phyloP scores from a whole-genome alignment of 1,140 invertebrate genomes.

The Temnothorax nylanderi region DNA sequence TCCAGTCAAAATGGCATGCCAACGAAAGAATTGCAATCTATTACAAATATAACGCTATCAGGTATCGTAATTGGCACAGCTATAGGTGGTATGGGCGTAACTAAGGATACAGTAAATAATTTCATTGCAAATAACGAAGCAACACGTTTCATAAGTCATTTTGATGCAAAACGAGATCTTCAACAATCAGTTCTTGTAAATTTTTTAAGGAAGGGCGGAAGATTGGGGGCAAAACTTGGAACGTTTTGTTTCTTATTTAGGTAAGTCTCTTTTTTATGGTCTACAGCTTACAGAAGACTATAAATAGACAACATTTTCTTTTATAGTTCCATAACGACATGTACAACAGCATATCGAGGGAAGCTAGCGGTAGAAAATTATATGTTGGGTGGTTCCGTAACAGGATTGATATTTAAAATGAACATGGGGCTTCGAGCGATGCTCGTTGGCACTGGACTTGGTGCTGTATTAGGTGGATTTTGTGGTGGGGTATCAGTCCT shows the following conservation, averaged over 20 bases:
- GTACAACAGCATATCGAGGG: constrained; percentile 88
- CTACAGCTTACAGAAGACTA: background rate
- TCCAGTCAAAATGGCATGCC: constrained; percentile 87
- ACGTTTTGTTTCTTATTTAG: constrained; percentile 89
- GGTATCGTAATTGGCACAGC: constrained; percentile 87
- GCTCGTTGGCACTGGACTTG: constrained; percentile 87
- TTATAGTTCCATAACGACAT: constrained; percentile 87
- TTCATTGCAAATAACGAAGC: constrained; percentile 92
- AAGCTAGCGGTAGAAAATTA: constrained; percentile 89
- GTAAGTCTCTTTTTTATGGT: constrained; percentile 81
- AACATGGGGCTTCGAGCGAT: constrained; percentile 88
- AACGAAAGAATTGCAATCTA: constrained; percentile 87
- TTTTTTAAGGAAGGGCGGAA: constrained; percentile 89
- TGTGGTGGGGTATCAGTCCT: constrained; percentile 83
- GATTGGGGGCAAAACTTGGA: constrained; percentile 88
- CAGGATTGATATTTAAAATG: constrained; percentile 88
- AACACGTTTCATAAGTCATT: constrained; percentile 88
- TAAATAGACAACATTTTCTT: constrained; percentile 11
- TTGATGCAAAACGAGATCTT: constrained; percentile 89
- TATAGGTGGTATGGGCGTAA: constrained; percentile 88
- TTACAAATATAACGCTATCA: constrained; percentile 86
- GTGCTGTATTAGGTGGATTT: constrained; percentile 85
- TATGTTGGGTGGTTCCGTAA: constrained; percentile 87
- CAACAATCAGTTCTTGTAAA: constrained; percentile 88
- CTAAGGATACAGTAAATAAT: constrained; percentile 87